Conservation (phyloP, 1,140 invertebrate species). For the Centruroides sculpturatus region DNA sequence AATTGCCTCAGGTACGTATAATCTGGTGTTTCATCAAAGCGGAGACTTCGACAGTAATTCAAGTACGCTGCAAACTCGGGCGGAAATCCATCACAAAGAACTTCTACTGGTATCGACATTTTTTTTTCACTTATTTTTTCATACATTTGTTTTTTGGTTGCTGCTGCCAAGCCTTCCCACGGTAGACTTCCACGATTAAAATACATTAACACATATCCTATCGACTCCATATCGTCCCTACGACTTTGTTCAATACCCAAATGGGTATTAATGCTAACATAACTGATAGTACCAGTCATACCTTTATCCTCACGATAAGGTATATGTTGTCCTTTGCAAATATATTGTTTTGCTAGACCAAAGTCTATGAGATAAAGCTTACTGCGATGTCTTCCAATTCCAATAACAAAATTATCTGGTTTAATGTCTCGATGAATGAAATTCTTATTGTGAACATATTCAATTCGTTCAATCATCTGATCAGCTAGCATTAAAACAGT, state of each 20-base stretch:
- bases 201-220: slow-evolving; percentile 45
- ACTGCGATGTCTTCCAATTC: not conserved
- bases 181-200: slow-evolving; percentile 36
- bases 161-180: slow-evolving; percentile 40
- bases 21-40: too few species aligned
- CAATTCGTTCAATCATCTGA: too few species aligned
- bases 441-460: too few species aligned
- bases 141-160: slow-evolving; percentile 42
- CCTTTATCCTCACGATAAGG: not conserved
- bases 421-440: too few species aligned
- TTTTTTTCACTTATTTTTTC: slow-evolving; percentile 38
- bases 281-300: not conserved
- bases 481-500: too few species aligned
- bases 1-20: too few species aligned
- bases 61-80: not conserved
- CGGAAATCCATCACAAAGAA: slow-evolving; percentile 25
- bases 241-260: slow-evolving; percentile 43
- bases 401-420: too few species aligned
- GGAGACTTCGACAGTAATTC: not conserved
- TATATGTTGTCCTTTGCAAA: not conserved
- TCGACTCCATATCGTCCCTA: slow-evolving; percentile 62
- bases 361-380: not conserved
- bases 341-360: not conserved
- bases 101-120: slow-evolving; percentile 35
- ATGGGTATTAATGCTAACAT: not conserved